phyloP scores from a whole-genome alignment of 2,888 invertebrate genomes.

The Adelphocoris suturalis region DNA sequence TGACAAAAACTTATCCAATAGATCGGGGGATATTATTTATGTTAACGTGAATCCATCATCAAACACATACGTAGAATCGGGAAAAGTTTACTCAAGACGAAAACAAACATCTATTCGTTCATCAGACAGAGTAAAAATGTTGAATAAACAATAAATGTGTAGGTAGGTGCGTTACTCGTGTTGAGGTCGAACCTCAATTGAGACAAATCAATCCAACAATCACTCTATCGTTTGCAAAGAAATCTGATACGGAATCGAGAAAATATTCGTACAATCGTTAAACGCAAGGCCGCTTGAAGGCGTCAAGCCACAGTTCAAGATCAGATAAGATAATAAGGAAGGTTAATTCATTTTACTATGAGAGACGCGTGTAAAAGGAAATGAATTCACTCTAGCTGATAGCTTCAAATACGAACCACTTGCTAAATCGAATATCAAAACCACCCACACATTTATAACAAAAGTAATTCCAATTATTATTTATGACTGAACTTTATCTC shows the following conservation, averaged over 20 bases:
- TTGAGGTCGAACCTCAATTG: not conserved
- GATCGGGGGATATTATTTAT: not conserved
- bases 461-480: too few relatives aligned
- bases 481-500: too few relatives aligned
- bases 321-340: not conserved
- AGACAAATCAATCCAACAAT: not conserved
- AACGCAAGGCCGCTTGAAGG: not conserved
- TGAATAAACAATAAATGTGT: too few relatives aligned
- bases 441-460: too few relatives aligned
- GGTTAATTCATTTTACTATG: too few relatives aligned
- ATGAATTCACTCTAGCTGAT: too few relatives aligned
- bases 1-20: not conserved
- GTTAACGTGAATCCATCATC: not conserved
- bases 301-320: constrained; percentile 1
- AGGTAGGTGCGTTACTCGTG: not conserved
- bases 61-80: not conserved
- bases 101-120: not conserved
- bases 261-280: not conserved
- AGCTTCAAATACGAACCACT: too few relatives aligned
- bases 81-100: not conserved
- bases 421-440: too few relatives aligned
- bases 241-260: not conserved
- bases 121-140: not conserved
- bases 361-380: too few relatives aligned
- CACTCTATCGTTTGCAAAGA: not conserved